phyloP scores from a whole-genome alignment of 2,113 vertebrate species.

The Xenus cinereus region DNA sequence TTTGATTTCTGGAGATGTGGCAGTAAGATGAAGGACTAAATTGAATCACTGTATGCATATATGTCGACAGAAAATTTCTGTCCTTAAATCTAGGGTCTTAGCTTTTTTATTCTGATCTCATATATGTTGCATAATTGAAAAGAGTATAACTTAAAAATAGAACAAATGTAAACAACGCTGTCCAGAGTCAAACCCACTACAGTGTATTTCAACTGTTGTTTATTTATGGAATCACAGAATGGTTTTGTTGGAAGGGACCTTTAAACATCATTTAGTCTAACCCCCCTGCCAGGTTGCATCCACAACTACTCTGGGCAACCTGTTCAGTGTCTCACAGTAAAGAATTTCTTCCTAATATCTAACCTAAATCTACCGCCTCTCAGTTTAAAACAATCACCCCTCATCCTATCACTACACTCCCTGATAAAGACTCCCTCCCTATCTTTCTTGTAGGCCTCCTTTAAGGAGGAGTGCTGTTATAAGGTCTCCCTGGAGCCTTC shows the following conservation, averaged over 20 bases:
- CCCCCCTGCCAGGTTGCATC: rapidly evolving
- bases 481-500: background rate
- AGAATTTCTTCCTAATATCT: background rate
- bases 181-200: background rate
- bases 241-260: background rate
- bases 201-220: background rate
- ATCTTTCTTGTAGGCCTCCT: background rate
- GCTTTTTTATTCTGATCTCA: background rate
- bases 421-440: no score
- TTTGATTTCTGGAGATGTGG: background rate
- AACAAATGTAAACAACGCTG: background rate
- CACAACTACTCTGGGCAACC: no score
- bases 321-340: background rate
- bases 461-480: background rate
- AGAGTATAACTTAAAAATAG: background rate
- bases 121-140: background rate
- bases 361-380: background rate
- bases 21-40: background rate
- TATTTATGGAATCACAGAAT: background rate
- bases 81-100: background rate
- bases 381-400: background rate
- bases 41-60: background rate
- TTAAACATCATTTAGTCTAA: background rate
- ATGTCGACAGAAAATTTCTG: background rate
- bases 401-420: background rate